Conservation (phyloP, 2,113 vertebrate genomes). For the Callaeas wilsoni region DNA sequence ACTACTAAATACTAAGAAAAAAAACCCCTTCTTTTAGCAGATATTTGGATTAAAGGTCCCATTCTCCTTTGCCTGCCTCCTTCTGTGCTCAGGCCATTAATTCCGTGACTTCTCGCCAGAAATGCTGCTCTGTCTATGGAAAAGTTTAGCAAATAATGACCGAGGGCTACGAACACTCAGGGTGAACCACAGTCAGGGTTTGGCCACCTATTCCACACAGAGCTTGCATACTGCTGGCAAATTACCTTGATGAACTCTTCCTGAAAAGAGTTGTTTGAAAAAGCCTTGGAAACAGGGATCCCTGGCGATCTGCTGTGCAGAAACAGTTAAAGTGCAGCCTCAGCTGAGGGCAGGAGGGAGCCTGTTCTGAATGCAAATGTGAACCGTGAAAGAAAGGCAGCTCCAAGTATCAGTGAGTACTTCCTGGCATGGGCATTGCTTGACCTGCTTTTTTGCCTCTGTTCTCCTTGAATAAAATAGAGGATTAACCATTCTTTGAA, state of each 20-base stretch:
- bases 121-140: neutral
- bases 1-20: neutral
- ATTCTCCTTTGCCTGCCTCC: neutral
- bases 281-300: neutral
- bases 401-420: neutral
- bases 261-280: neutral
- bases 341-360: neutral
- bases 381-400: neutral
- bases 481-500: neutral
- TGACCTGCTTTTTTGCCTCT: neutral
- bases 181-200: neutral
- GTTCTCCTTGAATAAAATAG: neutral
- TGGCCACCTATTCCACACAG: neutral
- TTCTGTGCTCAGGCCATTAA: neutral
- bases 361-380: neutral
- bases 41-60: neutral
- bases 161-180: rapidly evolving
- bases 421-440: rapidly evolving
- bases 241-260: neutral
- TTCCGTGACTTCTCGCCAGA: neutral
- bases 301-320: neutral
- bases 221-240: neutral
- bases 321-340: neutral
- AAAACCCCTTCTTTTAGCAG: neutral
- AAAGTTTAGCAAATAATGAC: neutral